Percentiles rank a stretch among this genome's conserved stretches.
Evolutionary conservation across 1,140 invertebrate genomes (phyloP).

Genomic region (Diuraphis noxia): DNA sequence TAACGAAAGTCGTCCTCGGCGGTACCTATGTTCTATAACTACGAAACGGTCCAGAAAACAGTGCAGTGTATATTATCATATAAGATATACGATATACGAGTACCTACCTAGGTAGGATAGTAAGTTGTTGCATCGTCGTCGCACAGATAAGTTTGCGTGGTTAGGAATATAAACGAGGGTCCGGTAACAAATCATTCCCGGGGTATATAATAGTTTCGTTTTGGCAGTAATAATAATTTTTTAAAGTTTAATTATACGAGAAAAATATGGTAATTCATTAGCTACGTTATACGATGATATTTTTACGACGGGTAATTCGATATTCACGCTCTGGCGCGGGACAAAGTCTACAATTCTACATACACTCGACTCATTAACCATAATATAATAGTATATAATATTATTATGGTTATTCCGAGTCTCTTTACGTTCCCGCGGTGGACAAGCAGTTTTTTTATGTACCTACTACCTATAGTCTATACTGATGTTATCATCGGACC

Average conservation of each 20-base stretch:
- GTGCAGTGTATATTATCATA: neutral
- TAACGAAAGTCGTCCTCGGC: neutral
- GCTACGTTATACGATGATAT: neutral
- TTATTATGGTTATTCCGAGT: neutral
- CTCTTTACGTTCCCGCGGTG: neutral
- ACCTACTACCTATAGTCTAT: no score
- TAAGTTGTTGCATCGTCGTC: neutral
- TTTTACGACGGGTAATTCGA: neutral
- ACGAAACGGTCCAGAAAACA: neutral
- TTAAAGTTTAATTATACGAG: neutral
- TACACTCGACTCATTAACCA: neutral
- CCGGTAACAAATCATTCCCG: neutral
- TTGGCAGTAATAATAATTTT: neutral
- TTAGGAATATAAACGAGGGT: neutral
- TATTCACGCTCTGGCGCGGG: neutral
- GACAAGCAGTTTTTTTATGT: neutral
- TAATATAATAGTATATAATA: constrained; percentile 4
- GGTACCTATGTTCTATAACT: no score
- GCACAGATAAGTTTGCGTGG: neutral
- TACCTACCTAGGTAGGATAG: neutral
- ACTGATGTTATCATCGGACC: neutral
- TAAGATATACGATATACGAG: neutral
- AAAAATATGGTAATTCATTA: constrained; percentile 9
- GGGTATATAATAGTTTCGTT: neutral
- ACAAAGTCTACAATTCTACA: neutral